phyloP scores from a whole-genome alignment of 2,797 vertebrate genomes.

The Coluber constrictor region DNA sequence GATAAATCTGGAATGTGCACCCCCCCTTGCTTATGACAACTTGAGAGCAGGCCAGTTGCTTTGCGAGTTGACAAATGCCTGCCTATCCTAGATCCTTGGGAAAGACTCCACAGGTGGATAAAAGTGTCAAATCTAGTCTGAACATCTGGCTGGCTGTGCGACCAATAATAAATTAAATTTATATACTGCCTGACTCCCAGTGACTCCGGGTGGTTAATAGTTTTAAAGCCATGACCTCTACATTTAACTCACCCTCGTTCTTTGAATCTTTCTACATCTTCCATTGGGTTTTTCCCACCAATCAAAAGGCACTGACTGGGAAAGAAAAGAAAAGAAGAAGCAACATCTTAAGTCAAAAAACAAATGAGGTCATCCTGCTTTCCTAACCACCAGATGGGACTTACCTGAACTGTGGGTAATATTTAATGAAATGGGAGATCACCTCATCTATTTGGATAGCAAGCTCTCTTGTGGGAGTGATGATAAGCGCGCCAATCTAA shows the following conservation, averaged over 20 bases:
- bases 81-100: neutral
- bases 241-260: constrained; percentile 76
- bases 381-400: neutral
- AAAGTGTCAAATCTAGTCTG: neutral
- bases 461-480: constrained; percentile 93
- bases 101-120: neutral
- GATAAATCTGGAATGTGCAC: too few species aligned
- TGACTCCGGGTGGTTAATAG: neutral
- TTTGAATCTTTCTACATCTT: constrained; percentile 90
- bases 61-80: neutral
- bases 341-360: neutral
- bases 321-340: neutral
- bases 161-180: neutral
- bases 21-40: too few species aligned
- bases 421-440: constrained; percentile 78
- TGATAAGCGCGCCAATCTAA: constrained; percentile 90
- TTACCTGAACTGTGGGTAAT: constrained; percentile 88
- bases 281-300: constrained; percentile 90
- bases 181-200: neutral
- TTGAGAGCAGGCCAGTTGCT: too few species aligned
- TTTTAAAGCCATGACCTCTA: neutral
- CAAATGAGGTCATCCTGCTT: accelerated
- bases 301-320: constrained; percentile 91
- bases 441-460: constrained; percentile 93
- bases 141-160: neutral